phyloP scores from a whole-genome alignment of 2,113 vertebrate genomes.

The Piprites chloris region DNA sequence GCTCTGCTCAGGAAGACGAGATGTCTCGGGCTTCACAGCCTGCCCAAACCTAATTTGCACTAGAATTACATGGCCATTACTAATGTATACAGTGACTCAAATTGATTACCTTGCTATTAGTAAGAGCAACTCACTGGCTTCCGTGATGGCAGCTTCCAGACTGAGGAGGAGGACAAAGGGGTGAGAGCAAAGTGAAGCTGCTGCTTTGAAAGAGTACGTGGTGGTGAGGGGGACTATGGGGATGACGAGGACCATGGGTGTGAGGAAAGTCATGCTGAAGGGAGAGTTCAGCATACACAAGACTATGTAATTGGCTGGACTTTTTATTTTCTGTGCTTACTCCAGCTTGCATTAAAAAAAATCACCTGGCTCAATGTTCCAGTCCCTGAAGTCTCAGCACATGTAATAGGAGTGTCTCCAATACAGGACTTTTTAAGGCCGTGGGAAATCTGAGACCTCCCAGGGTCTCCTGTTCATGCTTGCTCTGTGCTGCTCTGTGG shows the following conservation, averaged over 20 bases:
- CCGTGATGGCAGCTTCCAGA: neutral
- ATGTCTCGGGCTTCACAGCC: conserved; percentile 21
- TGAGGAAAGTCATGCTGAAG: neutral
- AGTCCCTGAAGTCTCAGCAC: neutral
- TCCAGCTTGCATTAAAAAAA: neutral
- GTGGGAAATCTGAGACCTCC: neutral
- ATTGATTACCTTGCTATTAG: conserved; percentile 67
- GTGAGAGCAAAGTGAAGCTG: neutral
- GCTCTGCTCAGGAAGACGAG: conserved; percentile 57
- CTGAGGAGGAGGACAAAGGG: neutral
- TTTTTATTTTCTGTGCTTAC: neutral
- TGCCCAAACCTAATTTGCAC: conserved; percentile 68
- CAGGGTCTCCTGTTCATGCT: neutral
- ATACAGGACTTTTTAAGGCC: neutral
- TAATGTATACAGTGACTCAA: conserved; percentile 62
- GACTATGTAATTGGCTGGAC: accelerated
- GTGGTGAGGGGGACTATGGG: neutral
- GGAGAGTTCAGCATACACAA: neutral
- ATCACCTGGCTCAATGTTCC: neutral
- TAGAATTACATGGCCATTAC: conserved; percentile 68
- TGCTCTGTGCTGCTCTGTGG: neutral
- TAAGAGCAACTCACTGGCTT: neutral
- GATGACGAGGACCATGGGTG: neutral
- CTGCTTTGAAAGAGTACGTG: neutral
- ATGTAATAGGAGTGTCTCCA: neutral